A percentile compares a stretch with the other conserved stretches of the same genome.
phyloP scores from a whole-genome alignment of 1,140 invertebrate species.

The Drosophila fuyamai region DNA sequence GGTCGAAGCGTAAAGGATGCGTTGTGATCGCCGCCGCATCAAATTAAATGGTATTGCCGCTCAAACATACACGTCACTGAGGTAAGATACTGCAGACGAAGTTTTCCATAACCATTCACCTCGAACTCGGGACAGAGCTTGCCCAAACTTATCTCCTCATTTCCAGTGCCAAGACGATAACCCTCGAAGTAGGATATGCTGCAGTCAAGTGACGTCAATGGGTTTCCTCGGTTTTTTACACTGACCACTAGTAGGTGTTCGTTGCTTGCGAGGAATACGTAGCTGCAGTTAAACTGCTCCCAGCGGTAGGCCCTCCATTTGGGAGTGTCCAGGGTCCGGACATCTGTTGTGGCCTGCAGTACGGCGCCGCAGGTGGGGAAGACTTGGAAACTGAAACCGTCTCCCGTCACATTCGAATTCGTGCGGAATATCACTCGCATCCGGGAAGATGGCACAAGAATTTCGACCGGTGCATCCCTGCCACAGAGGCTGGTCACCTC shows the following conservation, averaged over 20 bases:
- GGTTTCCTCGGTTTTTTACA: slow-evolving; percentile 1
- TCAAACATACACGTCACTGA: slow-evolving; percentile 84
- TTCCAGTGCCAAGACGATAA: slow-evolving; percentile 18
- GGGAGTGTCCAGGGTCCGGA: slow-evolving; percentile 76
- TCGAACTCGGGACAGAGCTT: slow-evolving; percentile 59
- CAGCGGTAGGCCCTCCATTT: neutral
- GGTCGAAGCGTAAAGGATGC: slow-evolving; percentile 84
- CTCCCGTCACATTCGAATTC: slow-evolving; percentile 88
- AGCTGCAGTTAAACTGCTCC: slow-evolving; percentile 33
- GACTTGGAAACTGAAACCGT: slow-evolving; percentile 89
- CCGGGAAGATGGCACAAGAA: slow-evolving; percentile 88
- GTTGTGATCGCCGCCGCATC: slow-evolving; percentile 86
- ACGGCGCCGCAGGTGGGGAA: slow-evolving; percentile 88
- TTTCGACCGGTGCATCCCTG: slow-evolving; percentile 86
- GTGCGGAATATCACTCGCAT: slow-evolving; percentile 90
- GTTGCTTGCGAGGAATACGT: slow-evolving; percentile 19
- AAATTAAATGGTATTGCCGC: slow-evolving; percentile 85
- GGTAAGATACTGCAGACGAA: slow-evolving; percentile 46
- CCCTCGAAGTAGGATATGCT: slow-evolving; percentile 12
- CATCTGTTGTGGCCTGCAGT: slow-evolving; percentile 85
- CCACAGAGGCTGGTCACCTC: slow-evolving; percentile 90
- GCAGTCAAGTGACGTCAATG: slow-evolving; percentile 1
- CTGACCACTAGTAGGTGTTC: slow-evolving; percentile 44
- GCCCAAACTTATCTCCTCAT: slow-evolving; percentile 11
- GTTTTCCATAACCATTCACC: slow-evolving; percentile 38